Conservation (phyloP, 2,797 vertebrate species). For the Sebastes oblongus region DNA sequence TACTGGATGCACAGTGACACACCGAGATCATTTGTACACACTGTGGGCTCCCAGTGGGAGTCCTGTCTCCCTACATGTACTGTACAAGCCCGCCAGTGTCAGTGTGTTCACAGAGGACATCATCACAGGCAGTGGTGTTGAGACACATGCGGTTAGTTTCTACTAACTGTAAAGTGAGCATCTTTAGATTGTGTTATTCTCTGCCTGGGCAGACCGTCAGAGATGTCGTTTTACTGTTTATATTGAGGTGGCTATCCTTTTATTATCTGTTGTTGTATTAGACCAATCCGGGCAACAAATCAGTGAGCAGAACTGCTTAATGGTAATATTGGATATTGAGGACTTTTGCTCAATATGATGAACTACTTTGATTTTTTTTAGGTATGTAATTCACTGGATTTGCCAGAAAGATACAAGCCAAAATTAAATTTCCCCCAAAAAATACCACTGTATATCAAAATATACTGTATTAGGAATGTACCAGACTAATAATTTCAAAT, state of each 20-base stretch:
- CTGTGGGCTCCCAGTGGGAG: conserved; percentile 35
- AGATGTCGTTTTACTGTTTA: neutral
- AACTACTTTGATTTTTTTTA: neutral
- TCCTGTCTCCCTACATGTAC: conserved; percentile 22
- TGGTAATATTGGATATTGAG: neutral
- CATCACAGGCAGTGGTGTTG: neutral
- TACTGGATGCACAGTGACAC: conserved; percentile 38
- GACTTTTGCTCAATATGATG: neutral
- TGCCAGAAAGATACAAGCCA: neutral
- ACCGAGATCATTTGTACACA: conserved; percentile 43
- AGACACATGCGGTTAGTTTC: neutral
- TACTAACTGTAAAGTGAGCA: neutral
- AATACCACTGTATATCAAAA: neutral
- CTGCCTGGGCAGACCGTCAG: neutral
- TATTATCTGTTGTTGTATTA: neutral
- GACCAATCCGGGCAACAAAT: neutral
- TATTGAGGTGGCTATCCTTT: neutral
- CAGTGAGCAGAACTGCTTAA: neutral
- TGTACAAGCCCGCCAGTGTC: conserved; percentile 15
- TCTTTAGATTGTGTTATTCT: neutral
- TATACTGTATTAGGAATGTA: neutral
- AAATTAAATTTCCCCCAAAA: neutral
- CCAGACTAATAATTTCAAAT: no score
- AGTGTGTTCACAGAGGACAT: conserved; percentile 20
- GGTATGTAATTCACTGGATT: neutral